These are phyloP conservation scores for Zaprionus nigranus DNA, from an alignment of 1,140 invertebrate species.

Conservation along the genomic window DNA sequence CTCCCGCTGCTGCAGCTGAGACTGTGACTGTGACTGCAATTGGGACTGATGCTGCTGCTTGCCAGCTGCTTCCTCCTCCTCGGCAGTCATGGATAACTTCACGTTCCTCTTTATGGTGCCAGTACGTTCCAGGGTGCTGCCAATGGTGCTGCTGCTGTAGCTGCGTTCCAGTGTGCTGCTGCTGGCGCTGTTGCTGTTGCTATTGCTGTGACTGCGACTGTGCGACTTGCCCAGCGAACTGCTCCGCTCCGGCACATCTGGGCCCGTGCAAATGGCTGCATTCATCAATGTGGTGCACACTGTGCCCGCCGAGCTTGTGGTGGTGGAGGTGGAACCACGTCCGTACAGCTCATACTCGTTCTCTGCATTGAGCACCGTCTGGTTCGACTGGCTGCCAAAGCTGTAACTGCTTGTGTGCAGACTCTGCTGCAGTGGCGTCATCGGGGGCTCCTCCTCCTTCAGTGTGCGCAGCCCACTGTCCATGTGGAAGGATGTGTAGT, in stretches of 20 bases:
- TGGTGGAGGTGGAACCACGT: conserved; percentile 94
- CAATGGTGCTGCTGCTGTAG: conserved; percentile 86
- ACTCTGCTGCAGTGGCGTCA: conserved; percentile 88
- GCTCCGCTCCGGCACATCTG: conserved; percentile 91
- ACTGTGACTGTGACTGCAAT: neutral
- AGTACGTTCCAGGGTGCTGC: conserved; percentile 83
- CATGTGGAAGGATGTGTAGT: conserved; percentile 98
- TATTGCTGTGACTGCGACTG: conserved; percentile 82
- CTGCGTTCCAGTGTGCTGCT: conserved; percentile 84
- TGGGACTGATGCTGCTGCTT: conserved; percentile 1
- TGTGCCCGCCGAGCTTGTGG: conserved; percentile 94
- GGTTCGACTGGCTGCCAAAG: conserved; percentile 85
- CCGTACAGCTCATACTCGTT: conserved; percentile 96
- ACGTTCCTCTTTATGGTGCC: conserved; percentile 86
- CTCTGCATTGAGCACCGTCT: conserved; percentile 88
- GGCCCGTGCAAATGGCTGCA: conserved; percentile 81
- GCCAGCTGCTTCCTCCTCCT: conserved; percentile 36
- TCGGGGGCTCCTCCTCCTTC: conserved; percentile 91
- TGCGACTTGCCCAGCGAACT: conserved; percentile 87
- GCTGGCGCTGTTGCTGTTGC: conserved; percentile 86
- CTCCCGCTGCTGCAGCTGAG: neutral
- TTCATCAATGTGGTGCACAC: conserved; percentile 91
- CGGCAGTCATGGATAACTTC: conserved; percentile 44
- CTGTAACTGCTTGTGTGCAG: conserved; percentile 86
- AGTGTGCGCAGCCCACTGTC: conserved; percentile 96